These are phyloP conservation scores for Cathartes aura DNA, from an alignment of 2,113 vertebrate species.

Conservation along the genomic window DNA sequence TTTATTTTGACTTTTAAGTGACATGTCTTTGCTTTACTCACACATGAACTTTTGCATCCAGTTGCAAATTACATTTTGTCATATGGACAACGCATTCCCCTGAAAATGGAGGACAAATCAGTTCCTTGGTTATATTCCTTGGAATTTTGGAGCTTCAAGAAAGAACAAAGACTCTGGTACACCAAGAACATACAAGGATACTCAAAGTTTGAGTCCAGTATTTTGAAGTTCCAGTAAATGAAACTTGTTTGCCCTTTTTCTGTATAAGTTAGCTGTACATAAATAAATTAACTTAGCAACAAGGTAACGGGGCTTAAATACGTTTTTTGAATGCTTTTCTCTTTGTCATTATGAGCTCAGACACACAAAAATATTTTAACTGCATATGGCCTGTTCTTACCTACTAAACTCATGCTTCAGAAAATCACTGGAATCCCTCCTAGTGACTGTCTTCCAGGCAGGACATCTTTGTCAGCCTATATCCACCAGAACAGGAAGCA, in stretches of 20 bases:
- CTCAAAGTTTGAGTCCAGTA: not conserved
- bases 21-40: not conserved
- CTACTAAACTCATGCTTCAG: not conserved
- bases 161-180: not conserved
- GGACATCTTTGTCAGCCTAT: not conserved
- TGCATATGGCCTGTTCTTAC: not conserved
- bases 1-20: not conserved
- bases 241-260: not conserved
- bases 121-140: not conserved
- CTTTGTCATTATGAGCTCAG: not conserved
- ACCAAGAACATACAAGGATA: not conserved
- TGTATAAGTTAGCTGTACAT: not conserved
- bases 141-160: not conserved
- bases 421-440: not conserved
- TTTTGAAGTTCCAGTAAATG: not conserved
- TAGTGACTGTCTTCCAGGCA: not conserved
- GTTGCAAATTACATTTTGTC: not conserved
- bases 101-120: not conserved
- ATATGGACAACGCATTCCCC: not conserved
- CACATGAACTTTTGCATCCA: not conserved
- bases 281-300: not conserved
- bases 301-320: not conserved
- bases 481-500: not conserved
- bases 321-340: not conserved
- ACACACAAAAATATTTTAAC: not conserved